Evolutionary conservation across 2,113 vertebrate genomes (phyloP), one percentile per base, ranked within the genome.

Genomic region (Eptesicus fuscus): DNA sequence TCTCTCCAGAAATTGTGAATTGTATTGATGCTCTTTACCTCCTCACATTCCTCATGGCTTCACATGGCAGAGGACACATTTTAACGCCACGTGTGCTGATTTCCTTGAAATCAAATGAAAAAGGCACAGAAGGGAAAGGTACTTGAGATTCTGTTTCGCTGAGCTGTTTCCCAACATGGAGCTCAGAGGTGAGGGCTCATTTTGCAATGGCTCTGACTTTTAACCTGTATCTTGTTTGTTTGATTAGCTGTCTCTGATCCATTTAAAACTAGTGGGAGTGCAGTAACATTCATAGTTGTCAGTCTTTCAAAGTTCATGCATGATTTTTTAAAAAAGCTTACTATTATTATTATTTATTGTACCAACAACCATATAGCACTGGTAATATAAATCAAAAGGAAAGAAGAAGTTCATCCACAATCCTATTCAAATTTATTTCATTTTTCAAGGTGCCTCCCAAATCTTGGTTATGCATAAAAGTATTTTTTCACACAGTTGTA

Each of bases 161-260:
- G 1, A 37, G 12, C 49, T 91, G 22, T 44, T 73, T 84, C 0
- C 1, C 79, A 32, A 79, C 23, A 40, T 5, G 51, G 70, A 79
- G 51, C 87, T 82, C 56, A 67, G 56, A 89, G 61, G 14, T 32
- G 59, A 94, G 56, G 67, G 67, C 23, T 74, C 37, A 47, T 90
- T 91, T 93, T 51, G 93, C 28, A 30, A 23, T 25, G 69, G 40
- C 56, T 42, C n/a, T 83, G 85, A 92, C 82, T 91, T 97, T 32
- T 47, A 83, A 91, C 85, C 78, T 83, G 16, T 40, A 37, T 85
- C 95, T 89, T 94, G 59, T 95, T 95, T 91, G 28, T 93, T 96
- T 94, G 85, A 93, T 94, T 91, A 95, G 88, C 47, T 74, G 8
- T 79, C 61, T 61, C 63, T 61, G 32, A 42, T 93, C 23, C 37